These are phyloP conservation scores for Drosophila kurseongensis DNA, from an alignment of 1,140 invertebrate genomes.

Conservation along the genomic window DNA sequence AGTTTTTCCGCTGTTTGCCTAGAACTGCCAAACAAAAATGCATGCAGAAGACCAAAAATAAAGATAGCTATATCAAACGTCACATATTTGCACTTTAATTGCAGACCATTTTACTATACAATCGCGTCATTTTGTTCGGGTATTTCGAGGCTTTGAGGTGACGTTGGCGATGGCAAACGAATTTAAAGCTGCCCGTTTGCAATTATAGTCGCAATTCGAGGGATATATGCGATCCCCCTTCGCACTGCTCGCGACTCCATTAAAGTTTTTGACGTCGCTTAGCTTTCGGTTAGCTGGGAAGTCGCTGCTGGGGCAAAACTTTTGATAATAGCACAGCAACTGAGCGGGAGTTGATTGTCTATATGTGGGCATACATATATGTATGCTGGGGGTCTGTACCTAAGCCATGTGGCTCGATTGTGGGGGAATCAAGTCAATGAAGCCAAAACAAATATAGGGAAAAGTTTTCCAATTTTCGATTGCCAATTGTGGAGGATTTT, in stretches of 20 bases:
- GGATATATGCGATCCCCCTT: slow-evolving; percentile 18
- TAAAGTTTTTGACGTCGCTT: slow-evolving; percentile 55
- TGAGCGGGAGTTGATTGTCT: slow-evolving; percentile 48
- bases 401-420: slow-evolving; percentile 26
- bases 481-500: slow-evolving; percentile 78
- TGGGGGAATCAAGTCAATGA: slow-evolving; percentile 71
- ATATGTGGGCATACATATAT: slow-evolving; percentile 10
- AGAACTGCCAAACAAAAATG: slow-evolving; percentile 40
- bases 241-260: slow-evolving; percentile 20
- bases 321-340: slow-evolving; percentile 72
- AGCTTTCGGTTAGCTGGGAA: slow-evolving; percentile 50
- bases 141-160: not conserved
- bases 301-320: slow-evolving; percentile 58
- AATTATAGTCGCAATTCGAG: slow-evolving; percentile 63
- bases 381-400: slow-evolving; percentile 1
- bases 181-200: slow-evolving; percentile 67
- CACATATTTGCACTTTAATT: slow-evolving; percentile 57
- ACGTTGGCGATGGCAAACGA: slow-evolving; percentile 30
- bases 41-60: slow-evolving; percentile 18
- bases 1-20: slow-evolving; percentile 5
- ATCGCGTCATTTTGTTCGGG: slow-evolving; percentile 5
- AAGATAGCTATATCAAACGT: slow-evolving; percentile 17
- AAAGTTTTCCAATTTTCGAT: slow-evolving; percentile 83
- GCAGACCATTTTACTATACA: slow-evolving; percentile 28
- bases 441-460: slow-evolving; percentile 82